Percentiles rank a stretch among this genome's conserved stretches.
phyloP scores from a whole-genome alignment of 92 coral and sea anemone species.

The Heteractis magnifica region DNA sequence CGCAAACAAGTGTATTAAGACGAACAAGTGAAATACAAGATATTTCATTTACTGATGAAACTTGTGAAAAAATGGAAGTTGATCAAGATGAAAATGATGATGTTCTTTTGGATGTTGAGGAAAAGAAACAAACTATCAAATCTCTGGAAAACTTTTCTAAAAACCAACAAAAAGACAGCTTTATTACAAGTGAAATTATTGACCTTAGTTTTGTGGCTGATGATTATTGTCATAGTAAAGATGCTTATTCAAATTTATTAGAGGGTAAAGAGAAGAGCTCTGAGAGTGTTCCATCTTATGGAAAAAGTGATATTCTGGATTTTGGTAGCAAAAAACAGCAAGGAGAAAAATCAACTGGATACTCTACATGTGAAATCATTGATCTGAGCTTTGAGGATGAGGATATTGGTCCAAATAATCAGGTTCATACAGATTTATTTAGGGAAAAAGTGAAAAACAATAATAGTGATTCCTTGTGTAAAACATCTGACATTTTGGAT shows the following conservation, averaged over 20 bases:
- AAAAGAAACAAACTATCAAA: background rate
- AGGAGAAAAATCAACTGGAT: background rate
- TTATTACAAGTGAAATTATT: conserved; percentile 46
- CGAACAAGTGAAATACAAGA: background rate
- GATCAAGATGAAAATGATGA: conserved; percentile 8
- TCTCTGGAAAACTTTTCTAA: background rate
- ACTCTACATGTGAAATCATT: no score
- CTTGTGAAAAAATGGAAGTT: conserved; percentile 15
- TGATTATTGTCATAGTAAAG: conserved; percentile 17
- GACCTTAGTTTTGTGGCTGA: conserved; percentile 59
- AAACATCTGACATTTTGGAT: background rate
- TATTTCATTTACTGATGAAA: background rate
- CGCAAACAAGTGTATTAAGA: background rate
- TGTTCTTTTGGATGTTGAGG: background rate
- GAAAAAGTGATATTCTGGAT: background rate
- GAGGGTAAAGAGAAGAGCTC: background rate
- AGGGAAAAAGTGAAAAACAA: no score
- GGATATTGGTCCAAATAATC: no score
- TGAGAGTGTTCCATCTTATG: background rate
- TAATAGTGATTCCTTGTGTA: no score
- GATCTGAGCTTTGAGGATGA: no score
- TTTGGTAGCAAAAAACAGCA: background rate
- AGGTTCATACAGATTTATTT: no score
- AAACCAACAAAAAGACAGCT: background rate
- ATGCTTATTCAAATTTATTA: background rate